phyloP scores from a whole-genome alignment of 2,113 vertebrate species.

The Bagarius yarrelli region DNA sequence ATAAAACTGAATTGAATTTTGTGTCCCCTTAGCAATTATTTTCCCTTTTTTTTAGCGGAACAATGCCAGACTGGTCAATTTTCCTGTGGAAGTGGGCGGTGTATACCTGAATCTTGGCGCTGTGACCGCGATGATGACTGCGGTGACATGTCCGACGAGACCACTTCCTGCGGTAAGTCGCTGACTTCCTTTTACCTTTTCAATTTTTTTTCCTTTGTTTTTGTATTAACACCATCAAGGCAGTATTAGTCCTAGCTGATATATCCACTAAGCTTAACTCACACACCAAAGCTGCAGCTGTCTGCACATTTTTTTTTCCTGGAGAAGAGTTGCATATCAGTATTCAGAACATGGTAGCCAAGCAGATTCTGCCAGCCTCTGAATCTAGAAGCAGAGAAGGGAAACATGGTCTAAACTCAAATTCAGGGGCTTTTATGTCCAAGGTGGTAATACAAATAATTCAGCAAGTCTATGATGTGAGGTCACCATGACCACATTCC shows the following conservation, averaged over 20 bases:
- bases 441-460: constrained; percentile 38
- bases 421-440: constrained; percentile 38
- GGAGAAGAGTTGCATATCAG: constrained; percentile 24
- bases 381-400: constrained; percentile 20
- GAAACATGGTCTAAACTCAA: constrained; percentile 38
- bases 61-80: constrained; percentile 87
- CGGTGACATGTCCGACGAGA: constrained; percentile 88
- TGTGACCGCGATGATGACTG: constrained; percentile 95
- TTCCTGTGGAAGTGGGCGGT: constrained; percentile 89
- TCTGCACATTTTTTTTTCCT: constrained; percentile 18
- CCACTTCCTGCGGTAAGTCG: constrained; percentile 85
- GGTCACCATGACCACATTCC: constrained; percentile 38
- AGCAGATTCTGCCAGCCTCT: constrained; percentile 25
- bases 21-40: neutral
- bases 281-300: constrained; percentile 12
- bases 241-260: neutral
- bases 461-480: constrained; percentile 29
- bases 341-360: constrained; percentile 39
- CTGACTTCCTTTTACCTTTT: neutral
- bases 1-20: neutral
- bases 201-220: neutral
- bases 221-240: neutral
- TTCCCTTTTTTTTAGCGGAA: constrained; percentile 70
- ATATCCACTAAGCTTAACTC: constrained; percentile 8
- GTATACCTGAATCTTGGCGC: constrained; percentile 84